A percentile compares a stretch with the other conserved stretches of the same genome.
These are phyloP conservation scores for Molossus alvarezi DNA, from an alignment of 2,797 vertebrate genomes.

Conservation along the genomic window DNA sequence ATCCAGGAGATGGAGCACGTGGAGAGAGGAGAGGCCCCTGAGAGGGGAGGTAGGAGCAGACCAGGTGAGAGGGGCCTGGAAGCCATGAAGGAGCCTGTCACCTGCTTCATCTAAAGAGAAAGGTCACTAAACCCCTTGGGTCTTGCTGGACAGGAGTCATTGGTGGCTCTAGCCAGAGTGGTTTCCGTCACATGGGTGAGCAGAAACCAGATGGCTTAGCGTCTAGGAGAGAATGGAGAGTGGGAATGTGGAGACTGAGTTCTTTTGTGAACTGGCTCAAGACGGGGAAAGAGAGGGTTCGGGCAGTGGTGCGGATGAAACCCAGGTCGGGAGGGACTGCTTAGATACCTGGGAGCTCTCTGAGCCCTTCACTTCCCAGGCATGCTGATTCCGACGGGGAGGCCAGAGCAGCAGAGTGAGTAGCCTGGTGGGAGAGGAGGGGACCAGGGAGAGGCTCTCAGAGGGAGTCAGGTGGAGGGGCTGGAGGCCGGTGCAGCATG, in stretches of 20 bases:
- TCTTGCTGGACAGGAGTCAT: not conserved
- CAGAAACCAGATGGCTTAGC: not conserved
- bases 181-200: not conserved
- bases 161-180: not conserved
- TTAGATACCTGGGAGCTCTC: not conserved
- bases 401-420: not conserved
- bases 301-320: rapidly evolving
- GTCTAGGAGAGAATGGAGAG: too few relatives aligned
- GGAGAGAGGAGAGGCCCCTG: not conserved
- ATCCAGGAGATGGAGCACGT: not conserved
- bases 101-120: not conserved
- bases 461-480: not conserved
- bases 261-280: not conserved
- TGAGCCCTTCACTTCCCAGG: not conserved
- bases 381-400: not conserved
- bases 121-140: rapidly evolving
- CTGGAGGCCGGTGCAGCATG: not conserved
- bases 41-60: not conserved
- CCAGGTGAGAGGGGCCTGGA: not conserved
- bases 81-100: not conserved
- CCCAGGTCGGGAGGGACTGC: not conserved
- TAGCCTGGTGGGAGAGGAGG: not conserved
- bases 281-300: not conserved
- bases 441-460: not conserved
- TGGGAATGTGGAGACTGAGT: not conserved